These are phyloP conservation scores for Watsonalla binaria DNA, from an alignment of 2,888 invertebrate genomes.

Conservation along the genomic window DNA sequence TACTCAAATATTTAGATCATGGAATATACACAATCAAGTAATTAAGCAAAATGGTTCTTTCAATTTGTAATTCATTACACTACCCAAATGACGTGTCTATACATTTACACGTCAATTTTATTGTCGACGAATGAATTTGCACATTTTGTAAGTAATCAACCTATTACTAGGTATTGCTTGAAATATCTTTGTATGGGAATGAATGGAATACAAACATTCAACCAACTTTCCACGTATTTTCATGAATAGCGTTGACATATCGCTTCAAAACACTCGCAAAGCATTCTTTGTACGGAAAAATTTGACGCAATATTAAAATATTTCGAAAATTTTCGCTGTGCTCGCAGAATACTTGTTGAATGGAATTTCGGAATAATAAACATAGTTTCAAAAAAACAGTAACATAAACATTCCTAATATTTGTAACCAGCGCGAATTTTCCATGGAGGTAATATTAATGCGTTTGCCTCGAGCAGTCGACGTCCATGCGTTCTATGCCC, in stretches of 20 bases:
- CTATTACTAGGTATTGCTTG: background rate
- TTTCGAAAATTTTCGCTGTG: constrained; percentile 31
- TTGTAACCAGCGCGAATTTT: no score
- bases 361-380: no score
- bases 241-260: constrained; percentile 5
- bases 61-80: constrained; percentile 1
- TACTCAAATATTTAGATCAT: no score
- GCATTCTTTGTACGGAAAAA: constrained; percentile 32
- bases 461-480: no score
- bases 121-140: constrained; percentile 1
- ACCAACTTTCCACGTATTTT: constrained; percentile 5
- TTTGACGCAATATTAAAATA: constrained; percentile 35
- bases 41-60: no score
- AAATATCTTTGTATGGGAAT: background rate
- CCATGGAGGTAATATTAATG: no score
- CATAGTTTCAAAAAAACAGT: no score
- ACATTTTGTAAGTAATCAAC: background rate
- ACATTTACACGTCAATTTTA: background rate
- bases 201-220: constrained; percentile 5
- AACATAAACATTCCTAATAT: no score
- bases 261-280: constrained; percentile 25
- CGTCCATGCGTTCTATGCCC: no score
- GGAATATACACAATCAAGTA: no score
- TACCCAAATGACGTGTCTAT: background rate
- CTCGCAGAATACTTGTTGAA: no score